A percentile compares a stretch with the other conserved stretches of the same genome.
phyloP scores from a whole-genome alignment of 2,797 vertebrate genomes.

The Myotis pilosus region DNA sequence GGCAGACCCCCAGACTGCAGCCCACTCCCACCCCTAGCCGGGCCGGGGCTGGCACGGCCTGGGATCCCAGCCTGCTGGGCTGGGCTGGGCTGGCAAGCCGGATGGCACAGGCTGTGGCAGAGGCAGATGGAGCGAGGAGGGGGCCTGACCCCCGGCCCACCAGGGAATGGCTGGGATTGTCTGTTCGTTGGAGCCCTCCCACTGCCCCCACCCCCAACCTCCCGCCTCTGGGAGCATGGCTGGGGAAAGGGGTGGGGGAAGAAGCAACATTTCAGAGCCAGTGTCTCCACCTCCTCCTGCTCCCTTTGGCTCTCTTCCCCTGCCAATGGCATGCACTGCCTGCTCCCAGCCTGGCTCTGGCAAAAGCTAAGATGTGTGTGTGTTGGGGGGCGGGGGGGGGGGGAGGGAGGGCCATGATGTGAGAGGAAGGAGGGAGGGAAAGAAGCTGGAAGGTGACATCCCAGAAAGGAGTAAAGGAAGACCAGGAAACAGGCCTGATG shows the following conservation, averaged over 20 bases:
- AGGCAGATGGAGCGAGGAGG: conserved; percentile 78
- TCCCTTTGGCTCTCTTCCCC: conserved; percentile 44
- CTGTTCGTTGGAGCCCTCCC: conserved; percentile 62
- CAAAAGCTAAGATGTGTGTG: conserved; percentile 13
- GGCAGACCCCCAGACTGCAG: background rate
- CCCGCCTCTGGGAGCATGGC: conserved; percentile 61
- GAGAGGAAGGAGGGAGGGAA: background rate
- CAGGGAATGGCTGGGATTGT: conserved; percentile 68
- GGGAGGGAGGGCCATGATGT: background rate
- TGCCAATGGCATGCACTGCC: conserved; percentile 14
- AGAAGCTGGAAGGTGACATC: background rate
- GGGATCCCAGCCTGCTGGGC: conserved; percentile 58
- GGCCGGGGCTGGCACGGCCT: conserved; percentile 44
- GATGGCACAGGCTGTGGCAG: conserved; percentile 60
- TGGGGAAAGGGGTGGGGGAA: background rate
- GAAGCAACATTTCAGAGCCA: conserved; percentile 24
- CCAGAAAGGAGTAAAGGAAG: background rate
- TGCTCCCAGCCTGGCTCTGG: conserved; percentile 45
- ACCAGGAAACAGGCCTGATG: background rate
- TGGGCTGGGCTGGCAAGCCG: conserved; percentile 56
- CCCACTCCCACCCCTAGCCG: background rate
- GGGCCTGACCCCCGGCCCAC: conserved; percentile 72
- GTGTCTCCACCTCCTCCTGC: conserved; percentile 37
- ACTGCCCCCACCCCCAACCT: conserved; percentile 40
- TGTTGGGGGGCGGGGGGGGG: fast-evolving